Evolutionary conservation across 2,888 invertebrate species (phyloP).

Genomic region (Tipula unca): DNA sequence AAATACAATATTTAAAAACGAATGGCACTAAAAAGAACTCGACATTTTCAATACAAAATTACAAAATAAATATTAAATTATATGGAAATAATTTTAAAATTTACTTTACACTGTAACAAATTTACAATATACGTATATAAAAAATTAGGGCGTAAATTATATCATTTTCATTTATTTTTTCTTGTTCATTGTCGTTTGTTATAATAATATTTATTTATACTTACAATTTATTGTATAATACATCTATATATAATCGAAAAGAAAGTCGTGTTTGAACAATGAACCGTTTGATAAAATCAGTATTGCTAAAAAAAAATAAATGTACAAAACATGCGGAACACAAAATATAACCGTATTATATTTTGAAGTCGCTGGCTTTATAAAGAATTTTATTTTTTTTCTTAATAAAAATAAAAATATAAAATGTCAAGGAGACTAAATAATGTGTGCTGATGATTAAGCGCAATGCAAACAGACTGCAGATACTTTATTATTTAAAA

Average conservation of each 20-base stretch:
- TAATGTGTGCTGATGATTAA: not conserved
- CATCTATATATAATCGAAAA: not conserved
- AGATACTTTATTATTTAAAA: not conserved
- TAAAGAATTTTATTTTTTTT: not conserved
- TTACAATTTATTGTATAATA: not conserved
- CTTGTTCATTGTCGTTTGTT: not conserved
- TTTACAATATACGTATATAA: not conserved
- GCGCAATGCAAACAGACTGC: not conserved
- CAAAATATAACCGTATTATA: not conserved
- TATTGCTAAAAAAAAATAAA: not conserved
- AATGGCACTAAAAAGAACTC: not conserved
- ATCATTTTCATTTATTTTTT: not conserved
- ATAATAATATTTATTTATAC: not conserved
- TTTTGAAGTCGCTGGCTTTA: not conserved
- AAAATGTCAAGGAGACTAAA: not conserved
- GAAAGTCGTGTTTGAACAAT: not conserved
- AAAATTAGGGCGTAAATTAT: conserved; percentile 1
- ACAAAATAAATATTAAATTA: not conserved
- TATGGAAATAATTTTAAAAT: not conserved
- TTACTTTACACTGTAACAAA: not conserved
- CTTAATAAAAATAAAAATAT: not conserved
- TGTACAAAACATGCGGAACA: not conserved
- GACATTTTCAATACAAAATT: not conserved
- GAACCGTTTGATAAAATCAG: not conserved
- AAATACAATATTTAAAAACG: not conserved